Evolutionary conservation across 2,113 vertebrate species (phyloP), one percentile per base, ranked within the genome.

Genomic region (Sinocyclocheilus anshuiensis): DNA sequence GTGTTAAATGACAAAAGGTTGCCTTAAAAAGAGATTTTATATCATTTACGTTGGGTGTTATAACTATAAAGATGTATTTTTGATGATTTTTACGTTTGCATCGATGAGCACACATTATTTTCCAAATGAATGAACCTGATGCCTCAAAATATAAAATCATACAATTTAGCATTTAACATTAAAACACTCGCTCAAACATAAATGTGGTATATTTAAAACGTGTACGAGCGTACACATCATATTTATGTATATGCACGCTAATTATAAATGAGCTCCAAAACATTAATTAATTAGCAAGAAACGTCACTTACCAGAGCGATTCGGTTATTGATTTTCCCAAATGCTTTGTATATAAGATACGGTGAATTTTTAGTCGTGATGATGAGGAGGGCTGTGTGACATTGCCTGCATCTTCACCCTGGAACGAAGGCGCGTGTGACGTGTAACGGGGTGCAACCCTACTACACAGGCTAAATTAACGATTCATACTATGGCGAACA

Each of bases 331-430:
- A 36, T 48, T 83, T 33, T 9, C 13, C 22, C 65, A 53, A 53
- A 59, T 63, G 18, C n/a, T 57, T 22, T 83, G 26, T 45, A 13
- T n/a, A 33, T 13, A 61, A 36, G 20, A 55, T 71, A 20, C n/a
- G 59, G 15, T 48, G 67, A 69, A 81, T 77, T 22, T 74, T 67
- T 83, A 50, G 81, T 71, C 6, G 29, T 55, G 71, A 24, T 55
- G 42, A 79, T 88, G 63, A 50, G 74, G 26, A 71, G 26, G 55
- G 48, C n/a, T 78, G 78, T 78, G 39, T 78, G 77, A 83, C 81
- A 83, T 83, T 71, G 81, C 81, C 45, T 83, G 55, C 45, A 29
- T 86, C 80, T 85, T 89, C 86, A 53, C 89, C 84, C 86, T 89
- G 86, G 77, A 76, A 86, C 67, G 42, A 50, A 82, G 79, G 85